These are phyloP conservation scores for Sisor rabdophorus DNA, from an alignment of 2,113 vertebrate genomes.

Conservation along the genomic window DNA sequence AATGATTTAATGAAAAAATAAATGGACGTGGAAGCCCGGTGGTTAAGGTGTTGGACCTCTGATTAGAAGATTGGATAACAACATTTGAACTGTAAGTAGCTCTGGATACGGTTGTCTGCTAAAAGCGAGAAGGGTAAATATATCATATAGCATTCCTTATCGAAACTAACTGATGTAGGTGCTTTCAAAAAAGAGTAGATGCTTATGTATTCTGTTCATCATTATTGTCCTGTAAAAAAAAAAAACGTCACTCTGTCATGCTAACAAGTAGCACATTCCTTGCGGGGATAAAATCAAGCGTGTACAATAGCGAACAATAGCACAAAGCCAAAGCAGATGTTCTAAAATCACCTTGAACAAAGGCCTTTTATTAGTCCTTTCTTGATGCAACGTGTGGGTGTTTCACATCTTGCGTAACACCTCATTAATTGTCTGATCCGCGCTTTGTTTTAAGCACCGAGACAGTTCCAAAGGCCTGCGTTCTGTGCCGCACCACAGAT, in stretches of 20 bases:
- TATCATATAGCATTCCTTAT: too few species aligned
- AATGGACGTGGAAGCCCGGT: too few species aligned
- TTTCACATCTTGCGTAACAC: not conserved
- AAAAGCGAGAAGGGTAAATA: too few species aligned
- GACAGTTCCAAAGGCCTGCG: not conserved
- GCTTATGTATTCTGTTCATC: not conserved
- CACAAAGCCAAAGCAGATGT: not conserved
- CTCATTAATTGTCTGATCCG: not conserved
- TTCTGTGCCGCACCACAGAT: not conserved
- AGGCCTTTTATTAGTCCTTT: not conserved
- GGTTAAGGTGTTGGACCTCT: too few species aligned
- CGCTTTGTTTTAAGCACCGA: conserved; percentile 1
- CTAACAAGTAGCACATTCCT: too few species aligned
- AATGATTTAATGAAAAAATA: too few species aligned
- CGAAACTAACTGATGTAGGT: too few species aligned
- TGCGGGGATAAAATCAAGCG: too few species aligned
- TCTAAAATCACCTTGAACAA: not conserved
- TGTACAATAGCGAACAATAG: conserved; percentile 14
- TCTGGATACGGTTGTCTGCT: too few species aligned
- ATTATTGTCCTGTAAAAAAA: not conserved
- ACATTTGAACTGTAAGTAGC: too few species aligned
- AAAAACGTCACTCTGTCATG: not conserved
- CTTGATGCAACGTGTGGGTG: not conserved
- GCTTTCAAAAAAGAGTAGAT: too few species aligned
- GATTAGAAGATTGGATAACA: too few species aligned